Conservation (phyloP, 2,797 vertebrate genomes). For the Oreochromis grahami region DNA sequence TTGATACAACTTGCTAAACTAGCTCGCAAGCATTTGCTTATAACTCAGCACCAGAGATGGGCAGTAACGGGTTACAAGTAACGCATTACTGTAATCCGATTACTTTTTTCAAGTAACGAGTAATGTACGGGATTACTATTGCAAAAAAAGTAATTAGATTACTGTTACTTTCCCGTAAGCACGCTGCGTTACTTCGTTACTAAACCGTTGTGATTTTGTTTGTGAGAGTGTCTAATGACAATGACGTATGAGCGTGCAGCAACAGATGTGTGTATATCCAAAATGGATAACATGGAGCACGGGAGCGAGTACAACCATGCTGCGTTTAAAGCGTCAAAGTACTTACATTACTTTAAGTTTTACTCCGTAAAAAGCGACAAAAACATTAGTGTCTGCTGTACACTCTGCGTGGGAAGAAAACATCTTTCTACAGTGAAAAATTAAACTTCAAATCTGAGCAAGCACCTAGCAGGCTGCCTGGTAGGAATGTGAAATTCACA, state of each 20-base stretch:
- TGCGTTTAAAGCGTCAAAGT: fast-evolving
- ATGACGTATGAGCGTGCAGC: background rate
- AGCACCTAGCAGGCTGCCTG: background rate
- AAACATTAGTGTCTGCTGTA: background rate
- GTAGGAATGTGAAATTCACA: background rate
- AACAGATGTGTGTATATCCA: background rate
- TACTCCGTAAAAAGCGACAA: background rate
- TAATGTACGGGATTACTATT: background rate
- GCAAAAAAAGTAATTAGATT: background rate
- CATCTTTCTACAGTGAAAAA: background rate
- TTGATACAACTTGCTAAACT: background rate
- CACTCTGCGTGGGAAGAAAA: background rate
- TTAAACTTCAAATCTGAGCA: background rate
- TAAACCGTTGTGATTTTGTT: background rate
- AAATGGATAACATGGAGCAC: background rate
- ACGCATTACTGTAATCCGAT: fast-evolving
- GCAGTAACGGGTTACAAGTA: background rate
- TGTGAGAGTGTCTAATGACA: background rate
- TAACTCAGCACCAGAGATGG: background rate
- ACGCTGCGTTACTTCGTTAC: background rate
- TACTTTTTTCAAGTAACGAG: background rate
- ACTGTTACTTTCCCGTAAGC: background rate
- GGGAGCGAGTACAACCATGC: fast-evolving
- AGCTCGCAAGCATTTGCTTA: background rate
- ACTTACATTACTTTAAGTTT: background rate